Conservation (phyloP, 2,797 vertebrate species). For the Xiphorhynchus erythropygius region DNA sequence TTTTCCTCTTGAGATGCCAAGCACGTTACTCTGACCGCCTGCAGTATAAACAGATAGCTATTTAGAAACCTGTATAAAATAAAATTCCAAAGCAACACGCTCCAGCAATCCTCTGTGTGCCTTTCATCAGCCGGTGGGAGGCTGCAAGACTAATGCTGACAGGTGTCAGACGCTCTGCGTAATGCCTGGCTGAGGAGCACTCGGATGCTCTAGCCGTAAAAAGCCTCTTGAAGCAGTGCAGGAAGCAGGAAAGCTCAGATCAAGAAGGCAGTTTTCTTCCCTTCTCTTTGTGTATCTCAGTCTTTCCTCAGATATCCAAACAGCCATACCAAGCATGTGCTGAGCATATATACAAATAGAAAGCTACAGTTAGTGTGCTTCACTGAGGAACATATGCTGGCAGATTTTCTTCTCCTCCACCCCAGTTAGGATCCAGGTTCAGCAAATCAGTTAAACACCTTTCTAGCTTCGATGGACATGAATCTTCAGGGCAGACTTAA, state of each 20-base stretch:
- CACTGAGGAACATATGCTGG: neutral
- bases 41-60: conserved; percentile 3
- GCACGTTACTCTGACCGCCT: neutral
- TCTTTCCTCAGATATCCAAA: neutral
- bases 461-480: neutral
- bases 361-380: neutral
- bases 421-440: neutral
- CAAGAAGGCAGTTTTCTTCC: neutral
- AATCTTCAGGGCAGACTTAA: neutral
- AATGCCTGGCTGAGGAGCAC: neutral
- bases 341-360: neutral
- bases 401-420: neutral
- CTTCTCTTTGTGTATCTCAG: neutral
- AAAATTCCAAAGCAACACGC: conserved; percentile 8
- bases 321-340: neutral
- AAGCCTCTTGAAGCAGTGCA: neutral
- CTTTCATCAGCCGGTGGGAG: neutral
- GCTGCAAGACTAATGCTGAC: neutral
- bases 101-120: neutral
- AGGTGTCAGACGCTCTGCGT: neutral
- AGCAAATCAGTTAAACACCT: neutral
- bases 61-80: neutral
- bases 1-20: neutral
- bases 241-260: neutral
- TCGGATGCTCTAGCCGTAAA: accelerated